Percentiles rank a stretch among this genome's conserved stretches.
phyloP scores from a whole-genome alignment of 2,888 invertebrate genomes.

The Eubasilissa splendida region DNA sequence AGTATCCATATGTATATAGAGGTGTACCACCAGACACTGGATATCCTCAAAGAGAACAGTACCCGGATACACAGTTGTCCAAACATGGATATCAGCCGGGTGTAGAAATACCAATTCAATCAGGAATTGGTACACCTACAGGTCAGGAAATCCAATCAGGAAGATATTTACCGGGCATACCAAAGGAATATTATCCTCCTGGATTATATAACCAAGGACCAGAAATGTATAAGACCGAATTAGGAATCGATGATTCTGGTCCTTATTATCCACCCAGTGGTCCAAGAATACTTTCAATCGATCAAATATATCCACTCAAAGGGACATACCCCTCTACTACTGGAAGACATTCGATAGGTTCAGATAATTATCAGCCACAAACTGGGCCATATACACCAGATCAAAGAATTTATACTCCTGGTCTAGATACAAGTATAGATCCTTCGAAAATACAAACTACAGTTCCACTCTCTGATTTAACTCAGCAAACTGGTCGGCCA shows the following conservation, averaged over 20 bases:
- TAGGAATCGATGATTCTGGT: neutral
- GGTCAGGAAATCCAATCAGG: neutral
- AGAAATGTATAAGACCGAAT: neutral
- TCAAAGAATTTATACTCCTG: no score
- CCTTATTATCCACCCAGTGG: neutral
- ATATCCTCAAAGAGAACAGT: neutral
- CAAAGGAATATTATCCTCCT: no score
- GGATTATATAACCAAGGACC: no score
- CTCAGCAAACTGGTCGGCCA: slow-evolving; percentile 34
- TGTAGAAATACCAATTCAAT: no score
- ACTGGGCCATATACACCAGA: no score
- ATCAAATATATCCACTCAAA: neutral
- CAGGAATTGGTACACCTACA: no score
- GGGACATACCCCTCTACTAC: neutral
- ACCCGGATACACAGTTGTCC: neutral
- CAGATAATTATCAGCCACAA: no score
- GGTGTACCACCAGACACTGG: neutral
- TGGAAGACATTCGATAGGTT: neutral
- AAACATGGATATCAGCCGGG: neutral
- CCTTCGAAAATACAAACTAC: no score
- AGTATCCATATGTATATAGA: neutral
- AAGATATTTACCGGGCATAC: neutral
- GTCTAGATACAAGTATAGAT: no score
- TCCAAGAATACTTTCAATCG: neutral
- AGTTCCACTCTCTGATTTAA: no score